Evolutionary conservation across 2,113 vertebrate species (phyloP).

Genomic region (Corythaixoides concolor): DNA sequence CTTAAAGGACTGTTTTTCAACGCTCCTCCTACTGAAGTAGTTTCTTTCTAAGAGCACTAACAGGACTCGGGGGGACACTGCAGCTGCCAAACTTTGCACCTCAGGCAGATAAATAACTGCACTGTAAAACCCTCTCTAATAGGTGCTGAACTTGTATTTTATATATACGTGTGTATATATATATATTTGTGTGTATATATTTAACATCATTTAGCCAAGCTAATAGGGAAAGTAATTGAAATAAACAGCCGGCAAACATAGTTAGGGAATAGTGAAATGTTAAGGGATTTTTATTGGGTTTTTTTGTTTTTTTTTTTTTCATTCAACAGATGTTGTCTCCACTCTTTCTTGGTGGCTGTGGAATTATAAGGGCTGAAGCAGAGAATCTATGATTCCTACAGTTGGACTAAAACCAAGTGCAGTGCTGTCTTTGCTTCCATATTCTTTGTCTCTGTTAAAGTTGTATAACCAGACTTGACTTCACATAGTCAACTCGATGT

Average conservation of each 20-base stretch:
- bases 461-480: background rate
- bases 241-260: background rate
- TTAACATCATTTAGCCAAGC: background rate
- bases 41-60: background rate
- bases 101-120: background rate
- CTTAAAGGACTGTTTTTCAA: background rate
- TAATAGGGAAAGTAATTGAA: background rate
- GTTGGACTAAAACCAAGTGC: background rate
- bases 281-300: too few relatives aligned
- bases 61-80: background rate
- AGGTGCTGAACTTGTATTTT: background rate
- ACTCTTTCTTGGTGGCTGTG: background rate
- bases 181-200: rapidly evolving
- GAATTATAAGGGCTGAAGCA: background rate
- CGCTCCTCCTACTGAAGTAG: background rate
- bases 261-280: background rate
- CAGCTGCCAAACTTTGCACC: background rate
- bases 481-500: constrained; percentile 16
- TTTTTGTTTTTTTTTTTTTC: background rate
- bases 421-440: background rate
- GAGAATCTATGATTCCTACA: background rate
- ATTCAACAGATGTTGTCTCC: background rate
- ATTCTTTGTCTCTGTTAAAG: constrained; percentile 5
- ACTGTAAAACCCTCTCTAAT: background rate
- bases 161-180: too few relatives aligned